Percentiles rank a stretch among this genome's conserved stretches.
Evolutionary conservation across 2,888 invertebrate genomes (phyloP).

Genomic region (Agonopterix subpropinquella): DNA sequence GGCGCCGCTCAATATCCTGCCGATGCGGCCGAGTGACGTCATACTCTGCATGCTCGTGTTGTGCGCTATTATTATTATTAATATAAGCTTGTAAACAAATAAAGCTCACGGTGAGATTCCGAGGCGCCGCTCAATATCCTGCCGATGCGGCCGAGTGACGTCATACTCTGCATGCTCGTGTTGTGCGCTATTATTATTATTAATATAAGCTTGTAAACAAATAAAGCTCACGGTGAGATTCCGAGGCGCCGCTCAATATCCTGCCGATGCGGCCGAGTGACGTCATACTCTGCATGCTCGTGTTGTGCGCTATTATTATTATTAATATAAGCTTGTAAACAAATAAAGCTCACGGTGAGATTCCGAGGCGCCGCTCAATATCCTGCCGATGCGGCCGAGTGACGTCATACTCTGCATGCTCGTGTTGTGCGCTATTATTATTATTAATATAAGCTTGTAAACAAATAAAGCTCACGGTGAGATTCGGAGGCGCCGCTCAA

Average conservation of each 20-base stretch:
- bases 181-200: constrained; percentile 92
- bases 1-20: constrained; percentile 84
- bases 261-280: constrained; percentile 89
- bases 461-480: constrained; percentile 57
- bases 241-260: constrained; percentile 82
- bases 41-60: constrained; percentile 91
- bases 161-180: constrained; percentile 91
- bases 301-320: constrained; percentile 90
- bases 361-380: constrained; percentile 82
- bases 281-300: constrained; percentile 92
- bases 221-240: constrained; percentile 71
- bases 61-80: constrained; percentile 91
- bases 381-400: constrained; percentile 86
- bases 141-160: constrained; percentile 89
- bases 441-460: no score
- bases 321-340: no score
- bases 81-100: no score
- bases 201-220: no score
- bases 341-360: constrained; percentile 66
- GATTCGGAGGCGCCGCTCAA: constrained; percentile 81
- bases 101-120: constrained; percentile 74
- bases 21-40: constrained; percentile 90
- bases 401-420: constrained; percentile 94
- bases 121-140: constrained; percentile 83
- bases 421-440: constrained; percentile 89